Base-by-base conservation (phyloP, 2,113 vertebrate genomes). In the Oxyruncus cristatus region DNA sequence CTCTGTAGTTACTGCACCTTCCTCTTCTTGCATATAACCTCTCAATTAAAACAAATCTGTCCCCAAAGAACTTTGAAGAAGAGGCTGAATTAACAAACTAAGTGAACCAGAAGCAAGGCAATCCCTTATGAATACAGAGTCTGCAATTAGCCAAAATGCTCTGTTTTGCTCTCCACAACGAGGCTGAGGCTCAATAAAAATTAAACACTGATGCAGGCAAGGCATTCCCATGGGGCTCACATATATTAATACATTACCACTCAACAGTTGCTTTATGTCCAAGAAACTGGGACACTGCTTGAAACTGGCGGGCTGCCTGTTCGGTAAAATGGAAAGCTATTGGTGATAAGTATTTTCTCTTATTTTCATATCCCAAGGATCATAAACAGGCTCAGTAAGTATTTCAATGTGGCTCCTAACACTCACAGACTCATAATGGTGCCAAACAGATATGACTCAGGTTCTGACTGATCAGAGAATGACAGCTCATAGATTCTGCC, bases 201-300 rank as follows among this genome's bases (percentile, higher is more conserved):
- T 27, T 66, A 87, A 90, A 85, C 72, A 93, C 88, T 73, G 46
- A 74, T 95, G 83, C 41, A 61, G 65, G 52, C n/a, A 58, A 83
- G 66, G n/a, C 62, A 72, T 63, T 74, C 95, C 94, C 86, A 66
- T 11, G 42, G 55, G 68, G 41, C 82, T 95, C 73, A 53, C 58
- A 84, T 46, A 52, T 68, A 91, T 87, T 89, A 95, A 92, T 55
- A 71, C 37, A 82, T 63, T 91, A 93, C 77, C 41, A 91, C 79
- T 75, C 61, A 88, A 62, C 35, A 83, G 86, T 92, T 85, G 65
- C 33, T 97, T 92, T 92, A 58, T 10, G 24, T 71, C 74, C 86
- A 49, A 93, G 71, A 96, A 96, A 97, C 73, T 91, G 87, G 84
- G 92, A 78, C 95, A 96, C 65, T 79, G 58, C 92, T 96, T 80